Base-by-base conservation (phyloP, 2,888 invertebrate species). In the Bhutanitis thaidina region DNA sequence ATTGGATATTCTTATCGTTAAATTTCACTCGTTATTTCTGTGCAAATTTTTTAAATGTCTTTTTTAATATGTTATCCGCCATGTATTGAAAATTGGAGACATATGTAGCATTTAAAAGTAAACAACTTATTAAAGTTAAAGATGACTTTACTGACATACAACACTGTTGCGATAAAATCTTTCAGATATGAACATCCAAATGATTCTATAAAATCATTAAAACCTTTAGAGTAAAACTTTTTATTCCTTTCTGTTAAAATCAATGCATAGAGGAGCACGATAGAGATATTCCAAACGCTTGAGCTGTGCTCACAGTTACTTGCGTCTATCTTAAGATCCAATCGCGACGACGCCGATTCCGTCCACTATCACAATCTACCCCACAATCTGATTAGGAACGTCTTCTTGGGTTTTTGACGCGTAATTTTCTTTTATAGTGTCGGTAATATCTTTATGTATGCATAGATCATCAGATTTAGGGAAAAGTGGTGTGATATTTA, bases 371-470 rank as follows among this genome's bases (percentile, higher is more conserved):
- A 36, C 36, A 40, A 51, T 51, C 37, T 64, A 49, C 53, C 62
- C 57, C 71, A 34, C 12, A 67, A 76, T 76, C 68, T 71, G 76
- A 77, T 78, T 77, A 74, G 60, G 55, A 63, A 60, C 67, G 67
- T 71, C 64, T 67, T 63, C 61, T 61, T 57, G 54, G 62, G 61
- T 37, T 65, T 69, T 63, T 60, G 60, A 50, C 49, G 60, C 61
- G 58, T 66, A 66, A 57, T 58, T 56, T 57, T 49, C 45, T 56
- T 56, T 56, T 53, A 60, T 58, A 59, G 60, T 60, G 59, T 55
- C 54, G 65, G 59, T 64, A 56, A 63, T 56, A 60, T 64, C 49
- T 59, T 56, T 57, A 56, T 27, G 53, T 53, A 43, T 20, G 38
- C 41, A 49, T 53, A 49, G 35, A 40, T 55, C 49, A 50, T 52